Percentiles rank a stretch among this genome's conserved stretches.
These are phyloP conservation scores for Halcyon smyrnensis DNA, from an alignment of 2,797 vertebrate species.

Conservation along the genomic window DNA sequence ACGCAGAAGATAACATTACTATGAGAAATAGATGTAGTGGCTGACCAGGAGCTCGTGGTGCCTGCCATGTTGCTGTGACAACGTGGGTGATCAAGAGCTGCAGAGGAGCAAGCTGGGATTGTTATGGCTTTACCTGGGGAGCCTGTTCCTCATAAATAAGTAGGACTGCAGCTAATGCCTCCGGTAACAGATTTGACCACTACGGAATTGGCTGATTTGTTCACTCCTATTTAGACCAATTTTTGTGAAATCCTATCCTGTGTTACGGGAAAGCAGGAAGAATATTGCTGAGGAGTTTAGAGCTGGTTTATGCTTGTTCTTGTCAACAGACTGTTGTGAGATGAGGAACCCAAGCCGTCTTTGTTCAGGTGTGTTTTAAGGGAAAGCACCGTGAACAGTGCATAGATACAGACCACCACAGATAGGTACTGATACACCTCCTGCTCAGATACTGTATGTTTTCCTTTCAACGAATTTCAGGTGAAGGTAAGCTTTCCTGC, in stretches of 20 bases:
- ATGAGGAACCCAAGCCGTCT: not conserved
- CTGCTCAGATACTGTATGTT: not conserved
- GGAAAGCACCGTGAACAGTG: not conserved
- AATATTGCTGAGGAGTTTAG: not conserved
- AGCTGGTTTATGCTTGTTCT: not conserved
- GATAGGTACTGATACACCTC: not conserved
- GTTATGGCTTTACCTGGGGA: conserved; percentile 8
- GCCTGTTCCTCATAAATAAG: conserved; percentile 49
- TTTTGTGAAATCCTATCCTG: conserved; percentile 53
- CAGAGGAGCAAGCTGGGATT: not conserved
- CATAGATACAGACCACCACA: not conserved
- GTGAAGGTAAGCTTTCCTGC: not conserved
- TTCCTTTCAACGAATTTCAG: not conserved
- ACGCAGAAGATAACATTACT: not conserved
- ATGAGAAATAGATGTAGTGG: not conserved
- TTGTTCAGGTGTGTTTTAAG: not conserved
- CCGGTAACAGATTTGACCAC: conserved; percentile 23
- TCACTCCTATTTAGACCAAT: conserved; percentile 32
- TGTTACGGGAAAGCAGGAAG: fast-evolving
- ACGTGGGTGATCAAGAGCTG: not conserved
- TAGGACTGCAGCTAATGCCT: conserved; percentile 20
- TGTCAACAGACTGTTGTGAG: not conserved
- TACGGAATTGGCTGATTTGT: conserved; percentile 49
- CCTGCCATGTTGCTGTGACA: not conserved
- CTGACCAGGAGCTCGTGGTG: not conserved